Evolutionary conservation across 2,113 vertebrate genomes (phyloP).

Genomic region (Channa maculata): DNA sequence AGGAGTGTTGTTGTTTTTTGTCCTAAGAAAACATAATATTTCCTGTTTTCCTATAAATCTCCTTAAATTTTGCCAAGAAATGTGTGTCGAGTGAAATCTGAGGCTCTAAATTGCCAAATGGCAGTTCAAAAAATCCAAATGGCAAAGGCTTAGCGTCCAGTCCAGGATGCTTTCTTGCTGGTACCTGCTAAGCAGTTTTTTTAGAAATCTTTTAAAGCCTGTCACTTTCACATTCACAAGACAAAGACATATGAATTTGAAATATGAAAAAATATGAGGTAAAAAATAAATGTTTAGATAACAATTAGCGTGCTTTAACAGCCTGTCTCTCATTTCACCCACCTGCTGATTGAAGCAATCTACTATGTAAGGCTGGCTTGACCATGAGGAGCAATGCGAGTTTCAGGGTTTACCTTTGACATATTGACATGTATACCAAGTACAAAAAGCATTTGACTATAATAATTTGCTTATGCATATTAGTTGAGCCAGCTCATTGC

Average conservation of each 20-base stretch:
- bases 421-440: too few relatives aligned
- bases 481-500: too few relatives aligned
- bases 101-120: background rate
- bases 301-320: background rate
- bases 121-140: background rate
- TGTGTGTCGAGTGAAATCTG: conserved; percentile 1
- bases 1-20: background rate
- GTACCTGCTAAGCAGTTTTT: conserved; percentile 20
- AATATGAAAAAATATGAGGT: too few relatives aligned
- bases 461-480: too few relatives aligned
- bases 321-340: background rate
- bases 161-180: conserved; percentile 17
- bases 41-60: background rate
- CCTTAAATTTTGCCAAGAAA: conserved; percentile 5
- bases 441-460: too few relatives aligned
- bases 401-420: too few relatives aligned
- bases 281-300: background rate
- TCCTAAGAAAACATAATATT: background rate
- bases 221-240: background rate
- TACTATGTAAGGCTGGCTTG: too few relatives aligned
- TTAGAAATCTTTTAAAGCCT: background rate
- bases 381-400: too few relatives aligned
- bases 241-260: background rate
- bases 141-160: background rate
- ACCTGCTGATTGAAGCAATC: too few relatives aligned